Evolutionary conservation across 2,888 invertebrate genomes (phyloP).

Genomic region (Leptinotarsa haldemani): DNA sequence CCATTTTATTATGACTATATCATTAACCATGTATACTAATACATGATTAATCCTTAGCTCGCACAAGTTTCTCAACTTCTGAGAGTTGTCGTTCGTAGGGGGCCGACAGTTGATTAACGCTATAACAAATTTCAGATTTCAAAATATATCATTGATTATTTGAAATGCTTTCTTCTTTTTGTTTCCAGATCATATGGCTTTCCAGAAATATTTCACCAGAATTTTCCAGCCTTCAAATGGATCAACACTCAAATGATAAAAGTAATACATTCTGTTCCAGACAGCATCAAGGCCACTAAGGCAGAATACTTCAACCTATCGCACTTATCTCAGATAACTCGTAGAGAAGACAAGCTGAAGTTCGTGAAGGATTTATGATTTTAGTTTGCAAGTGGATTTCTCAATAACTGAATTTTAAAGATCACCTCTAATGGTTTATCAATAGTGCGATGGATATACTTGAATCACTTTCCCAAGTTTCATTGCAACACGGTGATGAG

Average conservation of each 20-base stretch:
- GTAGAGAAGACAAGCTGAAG: slow-evolving; percentile 59
- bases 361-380: slow-evolving; percentile 61
- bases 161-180: too few species aligned
- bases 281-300: slow-evolving; percentile 59
- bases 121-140: too few species aligned
- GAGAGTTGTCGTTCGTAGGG: too few species aligned
- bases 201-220: too few species aligned
- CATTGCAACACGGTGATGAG: neutral
- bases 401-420: slow-evolving; percentile 36
- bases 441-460: neutral
- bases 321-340: slow-evolving; percentile 60
- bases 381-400: slow-evolving; percentile 55
- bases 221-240: slow-evolving; percentile 56
- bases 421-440: slow-evolving; percentile 8
- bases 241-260: slow-evolving; percentile 60
- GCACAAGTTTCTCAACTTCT: too few species aligned
- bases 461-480: neutral
- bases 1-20: too few species aligned
- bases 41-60: too few species aligned
- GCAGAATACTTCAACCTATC: slow-evolving; percentile 61
- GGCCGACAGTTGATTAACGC: too few species aligned
- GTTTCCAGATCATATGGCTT: too few species aligned
- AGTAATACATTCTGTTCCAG: slow-evolving; percentile 60
- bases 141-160: too few species aligned
- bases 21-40: too few species aligned